A percentile compares a stretch with the other conserved stretches of the same genome.
These are phyloP conservation scores for Platalea minor DNA, from an alignment of 2,797 vertebrate species.

Conservation along the genomic window DNA sequence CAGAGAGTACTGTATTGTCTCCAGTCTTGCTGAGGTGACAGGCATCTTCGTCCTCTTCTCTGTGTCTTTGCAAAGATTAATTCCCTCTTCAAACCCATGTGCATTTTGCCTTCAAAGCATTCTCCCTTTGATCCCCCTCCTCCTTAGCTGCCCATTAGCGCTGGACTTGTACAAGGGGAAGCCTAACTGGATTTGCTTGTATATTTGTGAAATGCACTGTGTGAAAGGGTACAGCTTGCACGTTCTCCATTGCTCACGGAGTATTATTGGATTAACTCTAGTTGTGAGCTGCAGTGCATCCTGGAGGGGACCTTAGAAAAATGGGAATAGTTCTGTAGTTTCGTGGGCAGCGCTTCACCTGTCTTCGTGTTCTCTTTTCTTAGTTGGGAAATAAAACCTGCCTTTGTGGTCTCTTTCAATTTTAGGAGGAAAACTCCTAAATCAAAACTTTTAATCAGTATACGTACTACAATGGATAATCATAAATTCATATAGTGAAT, in stretches of 20 bases:
- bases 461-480: not conserved
- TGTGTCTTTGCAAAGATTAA: conserved; percentile 5
- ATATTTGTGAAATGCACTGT: not conserved
- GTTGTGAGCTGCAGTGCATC: not conserved
- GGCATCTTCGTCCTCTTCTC: not conserved
- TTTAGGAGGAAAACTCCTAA: not conserved
- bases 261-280: not conserved
- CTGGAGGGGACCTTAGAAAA: not conserved
- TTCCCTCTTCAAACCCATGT: not conserved
- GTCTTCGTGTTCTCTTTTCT: not conserved
- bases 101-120: conserved; percentile 10
- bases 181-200: not conserved
- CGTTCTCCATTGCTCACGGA: not conserved
- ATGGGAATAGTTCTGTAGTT: not conserved
- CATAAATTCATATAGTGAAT: not conserved
- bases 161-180: not conserved
- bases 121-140: not conserved
- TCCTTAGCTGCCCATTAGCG: not conserved
- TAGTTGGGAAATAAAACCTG: not conserved
- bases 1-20: not conserved
- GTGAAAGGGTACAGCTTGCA: not conserved
- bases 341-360: not conserved
- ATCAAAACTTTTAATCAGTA: not conserved
- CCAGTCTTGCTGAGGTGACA: not conserved
- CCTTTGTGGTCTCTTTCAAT: not conserved